A percentile compares a stretch with the other conserved stretches of the same genome.
phyloP scores from a whole-genome alignment of 2,888 invertebrate genomes.

The Melinaea menophilus region DNA sequence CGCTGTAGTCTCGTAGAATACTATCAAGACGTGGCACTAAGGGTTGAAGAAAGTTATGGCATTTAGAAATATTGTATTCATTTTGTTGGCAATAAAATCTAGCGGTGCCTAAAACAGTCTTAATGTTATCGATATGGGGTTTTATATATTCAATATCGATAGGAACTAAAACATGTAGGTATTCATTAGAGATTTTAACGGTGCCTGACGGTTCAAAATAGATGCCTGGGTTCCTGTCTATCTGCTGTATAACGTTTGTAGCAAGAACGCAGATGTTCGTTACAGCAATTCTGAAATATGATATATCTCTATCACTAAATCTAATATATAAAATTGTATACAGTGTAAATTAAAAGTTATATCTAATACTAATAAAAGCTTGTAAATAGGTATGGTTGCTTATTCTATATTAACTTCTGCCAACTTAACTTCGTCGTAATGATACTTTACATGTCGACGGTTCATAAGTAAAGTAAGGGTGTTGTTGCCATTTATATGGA shows the following conservation, averaged over 20 bases:
- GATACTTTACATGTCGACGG: slow-evolving; percentile 10
- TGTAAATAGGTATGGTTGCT: background rate
- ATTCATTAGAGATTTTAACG: too few relatives aligned
- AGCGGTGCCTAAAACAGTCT: slow-evolving; percentile 21
- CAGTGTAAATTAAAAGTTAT: background rate
- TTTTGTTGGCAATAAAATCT: slow-evolving; percentile 23
- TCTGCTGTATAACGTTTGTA: too few relatives aligned
- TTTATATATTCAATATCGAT: slow-evolving; percentile 26
- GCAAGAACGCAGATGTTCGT: too few relatives aligned
- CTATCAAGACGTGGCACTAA: slow-evolving; percentile 9
- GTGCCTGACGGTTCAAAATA: too few relatives aligned
- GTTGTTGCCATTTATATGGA: too few relatives aligned
- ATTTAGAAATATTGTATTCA: slow-evolving; percentile 13
- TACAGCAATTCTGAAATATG: background rate
- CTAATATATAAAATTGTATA: background rate
- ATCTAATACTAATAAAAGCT: background rate
- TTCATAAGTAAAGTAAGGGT: too few relatives aligned
- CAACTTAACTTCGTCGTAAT: slow-evolving; percentile 9
- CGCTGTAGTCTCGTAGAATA: slow-evolving; percentile 14
- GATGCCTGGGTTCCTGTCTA: too few relatives aligned
- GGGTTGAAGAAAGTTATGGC: slow-evolving; percentile 13
- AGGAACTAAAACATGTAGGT: too few relatives aligned
- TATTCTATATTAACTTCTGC: background rate
- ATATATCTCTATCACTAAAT: background rate
- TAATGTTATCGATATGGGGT: slow-evolving; percentile 31